A percentile compares a stretch with the other conserved stretches of the same genome.
These are phyloP conservation scores for Theodoxus fluviatilis DNA, from an alignment of 2,888 invertebrate genomes.

Conservation along the genomic window DNA sequence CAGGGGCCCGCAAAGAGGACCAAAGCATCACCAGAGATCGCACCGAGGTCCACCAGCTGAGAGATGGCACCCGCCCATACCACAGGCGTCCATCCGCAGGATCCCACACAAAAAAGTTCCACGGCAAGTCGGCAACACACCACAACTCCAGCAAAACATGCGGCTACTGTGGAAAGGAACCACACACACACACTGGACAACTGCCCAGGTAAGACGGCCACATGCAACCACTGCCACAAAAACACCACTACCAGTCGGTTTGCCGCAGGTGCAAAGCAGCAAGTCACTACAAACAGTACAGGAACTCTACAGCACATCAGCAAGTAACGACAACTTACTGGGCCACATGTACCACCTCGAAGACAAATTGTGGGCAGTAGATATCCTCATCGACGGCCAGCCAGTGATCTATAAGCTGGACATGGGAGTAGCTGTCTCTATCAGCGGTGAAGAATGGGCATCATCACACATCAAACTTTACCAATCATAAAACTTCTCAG, in stretches of 20 bases:
- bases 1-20: conserved; percentile 15
- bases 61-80: no score
- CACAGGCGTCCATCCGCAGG: no score
- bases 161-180: conserved; percentile 7
- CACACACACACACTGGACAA: background rate
- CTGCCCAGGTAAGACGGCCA: conserved; percentile 8
- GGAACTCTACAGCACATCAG: background rate
- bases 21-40: background rate
- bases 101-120: no score
- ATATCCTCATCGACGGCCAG: background rate
- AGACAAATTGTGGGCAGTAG: background rate
- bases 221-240: background rate
- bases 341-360: background rate
- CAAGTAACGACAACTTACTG: background rate
- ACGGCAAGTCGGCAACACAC: no score
- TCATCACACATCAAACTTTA: background rate
- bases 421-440: conserved; percentile 23
- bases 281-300: background rate
- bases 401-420: conserved; percentile 21
- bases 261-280: no score
- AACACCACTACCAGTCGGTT: background rate
- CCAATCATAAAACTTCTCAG: conserved; percentile 1
- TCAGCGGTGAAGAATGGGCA: background rate
- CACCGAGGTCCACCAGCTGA: background rate
- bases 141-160: no score